A percentile compares a stretch with the other conserved stretches of the same genome.
Conservation (phyloP, 1,140 invertebrate genomes). For the Tyrophagus putrescentiae region DNA sequence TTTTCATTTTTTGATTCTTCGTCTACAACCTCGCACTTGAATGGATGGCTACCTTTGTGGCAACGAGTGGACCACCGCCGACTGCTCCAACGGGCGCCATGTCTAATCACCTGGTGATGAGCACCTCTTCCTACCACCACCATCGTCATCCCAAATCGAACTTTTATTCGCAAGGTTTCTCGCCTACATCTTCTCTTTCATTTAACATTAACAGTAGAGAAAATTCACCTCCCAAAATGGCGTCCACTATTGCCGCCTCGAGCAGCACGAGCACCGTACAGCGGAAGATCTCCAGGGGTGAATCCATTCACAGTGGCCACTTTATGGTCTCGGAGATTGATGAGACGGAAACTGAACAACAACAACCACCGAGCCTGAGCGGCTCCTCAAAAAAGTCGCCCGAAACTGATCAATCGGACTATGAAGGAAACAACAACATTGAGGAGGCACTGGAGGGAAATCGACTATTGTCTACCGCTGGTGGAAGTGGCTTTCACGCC, state of each 20-base stretch:
- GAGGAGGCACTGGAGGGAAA: no score
- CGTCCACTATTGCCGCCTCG: not conserved
- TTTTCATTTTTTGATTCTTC: no score
- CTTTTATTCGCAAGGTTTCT: no score
- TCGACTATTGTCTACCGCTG: no score
- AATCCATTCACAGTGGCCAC: conserved; percentile 88
- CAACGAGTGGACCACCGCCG: not conserved
- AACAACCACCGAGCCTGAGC: conserved; percentile 38
- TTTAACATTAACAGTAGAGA: not conserved
- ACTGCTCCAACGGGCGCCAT: not conserved
- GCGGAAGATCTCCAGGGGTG: conserved; percentile 31
- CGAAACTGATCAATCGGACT: no score
- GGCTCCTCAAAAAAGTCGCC: conserved; percentile 24
- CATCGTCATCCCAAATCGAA: not conserved
- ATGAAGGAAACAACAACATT: no score
- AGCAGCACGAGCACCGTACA: not conserved
- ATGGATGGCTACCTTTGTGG: not conserved
- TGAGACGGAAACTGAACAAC: conserved; percentile 69
- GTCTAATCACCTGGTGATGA: not conserved
- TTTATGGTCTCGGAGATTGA: conserved; percentile 91
- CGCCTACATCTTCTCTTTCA: no score
- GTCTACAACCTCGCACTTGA: no score
- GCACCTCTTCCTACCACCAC: not conserved
- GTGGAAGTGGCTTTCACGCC: no score
- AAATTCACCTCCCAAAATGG: not conserved